A percentile compares a stretch with the other conserved stretches of the same genome.
These are phyloP conservation scores for Elegia similella DNA, from an alignment of 2,888 invertebrate genomes.

Conservation along the genomic window DNA sequence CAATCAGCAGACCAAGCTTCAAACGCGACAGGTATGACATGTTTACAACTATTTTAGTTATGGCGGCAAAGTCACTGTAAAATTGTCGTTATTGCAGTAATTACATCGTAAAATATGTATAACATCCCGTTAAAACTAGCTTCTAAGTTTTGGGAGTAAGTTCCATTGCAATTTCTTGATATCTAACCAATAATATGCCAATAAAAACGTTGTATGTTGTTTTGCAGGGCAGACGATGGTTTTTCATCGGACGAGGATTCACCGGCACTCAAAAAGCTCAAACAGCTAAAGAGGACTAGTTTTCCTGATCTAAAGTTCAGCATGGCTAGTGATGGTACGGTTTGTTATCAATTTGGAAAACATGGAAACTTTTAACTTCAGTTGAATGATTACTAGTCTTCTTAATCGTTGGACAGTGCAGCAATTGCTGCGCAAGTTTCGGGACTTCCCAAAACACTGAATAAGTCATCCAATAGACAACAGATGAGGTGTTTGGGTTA, in stretches of 20 bases:
- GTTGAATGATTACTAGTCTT: no score
- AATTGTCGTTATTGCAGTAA: slow-evolving; percentile 31
- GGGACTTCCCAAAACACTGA: no score
- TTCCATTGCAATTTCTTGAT: slow-evolving; percentile 19
- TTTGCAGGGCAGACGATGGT: slow-evolving; percentile 68
- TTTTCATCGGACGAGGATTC: slow-evolving; percentile 64
- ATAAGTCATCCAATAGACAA: no score
- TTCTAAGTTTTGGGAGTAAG: slow-evolving; percentile 69
- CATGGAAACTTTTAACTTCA: no score
- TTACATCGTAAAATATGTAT: slow-evolving; percentile 45
- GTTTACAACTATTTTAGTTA: slow-evolving; percentile 66
- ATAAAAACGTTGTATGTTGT: slow-evolving; percentile 22
- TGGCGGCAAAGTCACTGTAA: slow-evolving; percentile 72
- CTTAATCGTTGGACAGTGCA: no score
- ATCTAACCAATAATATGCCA: neutral
- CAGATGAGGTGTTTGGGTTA: no score
- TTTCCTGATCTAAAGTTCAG: slow-evolving; percentile 54
- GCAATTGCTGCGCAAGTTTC: no score
- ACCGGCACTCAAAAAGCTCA: slow-evolving; percentile 64
- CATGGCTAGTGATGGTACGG: slow-evolving; percentile 50
- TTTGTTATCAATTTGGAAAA: slow-evolving; percentile 4
- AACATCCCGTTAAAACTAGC: slow-evolving; percentile 62
- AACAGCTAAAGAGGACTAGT: slow-evolving; percentile 54
- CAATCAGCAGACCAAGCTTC: slow-evolving; percentile 53
- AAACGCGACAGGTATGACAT: slow-evolving; percentile 78